Percentiles rank a stretch among this genome's conserved stretches.
Evolutionary conservation across 2,888 invertebrate species (phyloP).

Genomic region (Pseudeuparius sepicola): DNA sequence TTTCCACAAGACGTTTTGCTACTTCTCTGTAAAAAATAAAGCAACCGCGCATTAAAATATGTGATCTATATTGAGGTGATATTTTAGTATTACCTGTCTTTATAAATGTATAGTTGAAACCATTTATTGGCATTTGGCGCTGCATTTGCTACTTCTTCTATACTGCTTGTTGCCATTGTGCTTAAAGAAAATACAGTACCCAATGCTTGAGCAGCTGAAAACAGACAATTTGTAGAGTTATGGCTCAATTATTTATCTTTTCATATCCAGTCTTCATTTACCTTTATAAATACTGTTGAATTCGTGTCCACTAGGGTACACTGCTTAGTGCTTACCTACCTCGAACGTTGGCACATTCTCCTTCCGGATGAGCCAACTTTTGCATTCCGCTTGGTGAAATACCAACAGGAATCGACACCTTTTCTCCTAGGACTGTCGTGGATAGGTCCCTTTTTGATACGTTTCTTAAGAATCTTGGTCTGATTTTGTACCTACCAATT

Average conservation of each 20-base stretch:
- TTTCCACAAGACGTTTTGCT: constrained; percentile 57
- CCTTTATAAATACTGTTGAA: too few species aligned
- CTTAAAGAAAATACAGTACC: constrained; percentile 74
- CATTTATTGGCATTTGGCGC: constrained; percentile 70
- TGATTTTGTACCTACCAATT: constrained; percentile 55
- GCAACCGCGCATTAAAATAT: too few species aligned
- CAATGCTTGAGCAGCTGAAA: constrained; percentile 63
- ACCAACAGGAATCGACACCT: constrained; percentile 64
- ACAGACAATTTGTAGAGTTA: too few species aligned
- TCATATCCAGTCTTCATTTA: too few species aligned
- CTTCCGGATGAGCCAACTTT: constrained; percentile 80
- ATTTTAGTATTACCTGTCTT: constrained; percentile 52
- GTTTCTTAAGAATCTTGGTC: constrained; percentile 67
- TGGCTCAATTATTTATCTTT: too few species aligned
- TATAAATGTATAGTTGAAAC: constrained; percentile 90
- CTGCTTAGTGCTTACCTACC: too few species aligned
- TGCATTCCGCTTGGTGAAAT: constrained; percentile 89
- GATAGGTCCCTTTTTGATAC: constrained; percentile 55
- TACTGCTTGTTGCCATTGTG: constrained; percentile 75
- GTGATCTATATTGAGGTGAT: constrained; percentile 1
- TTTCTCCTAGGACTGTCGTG: constrained; percentile 54
- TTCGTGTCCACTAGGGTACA: too few species aligned
- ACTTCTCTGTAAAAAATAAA: constrained; percentile 44
- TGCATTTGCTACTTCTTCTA: constrained; percentile 76
- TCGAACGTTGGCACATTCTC: constrained; percentile 73